A percentile compares a stretch with the other conserved stretches of the same genome.
phyloP scores from a whole-genome alignment of 2,113 vertebrate species.

The Tichodroma muraria region DNA sequence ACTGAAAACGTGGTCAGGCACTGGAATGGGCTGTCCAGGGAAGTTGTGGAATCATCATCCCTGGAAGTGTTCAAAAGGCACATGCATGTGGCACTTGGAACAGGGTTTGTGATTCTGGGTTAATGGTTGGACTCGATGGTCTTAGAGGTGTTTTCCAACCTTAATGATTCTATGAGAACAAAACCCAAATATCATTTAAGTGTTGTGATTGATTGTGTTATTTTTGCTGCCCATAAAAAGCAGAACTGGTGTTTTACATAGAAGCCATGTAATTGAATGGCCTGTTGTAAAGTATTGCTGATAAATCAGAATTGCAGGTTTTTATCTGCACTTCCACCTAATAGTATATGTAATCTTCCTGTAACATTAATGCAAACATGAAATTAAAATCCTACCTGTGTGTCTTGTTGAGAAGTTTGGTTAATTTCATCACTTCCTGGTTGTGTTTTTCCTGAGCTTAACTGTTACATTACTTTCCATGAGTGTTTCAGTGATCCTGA shows the following conservation, averaged over 20 bases:
- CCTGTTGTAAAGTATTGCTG: not conserved
- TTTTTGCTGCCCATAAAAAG: not conserved
- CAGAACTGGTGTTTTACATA: not conserved
- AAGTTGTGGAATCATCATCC: not conserved
- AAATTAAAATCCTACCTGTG: not conserved
- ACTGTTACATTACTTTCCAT: not conserved
- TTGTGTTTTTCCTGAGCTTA: not conserved
- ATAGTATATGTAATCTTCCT: not conserved
- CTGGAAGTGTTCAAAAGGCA: not conserved
- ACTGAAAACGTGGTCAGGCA: not conserved
- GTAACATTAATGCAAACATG: not conserved
- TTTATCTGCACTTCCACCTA: not conserved
- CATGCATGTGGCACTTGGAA: not conserved
- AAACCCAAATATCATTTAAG: not conserved
- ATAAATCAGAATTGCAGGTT: not conserved
- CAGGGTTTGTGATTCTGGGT: not conserved
- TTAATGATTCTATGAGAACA: not conserved
- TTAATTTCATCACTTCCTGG: not conserved
- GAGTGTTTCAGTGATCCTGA: accelerated
- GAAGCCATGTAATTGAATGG: not conserved
- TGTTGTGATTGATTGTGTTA: not conserved
- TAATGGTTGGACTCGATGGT: not conserved
- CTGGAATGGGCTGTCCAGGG: not conserved
- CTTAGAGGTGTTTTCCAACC: not conserved
- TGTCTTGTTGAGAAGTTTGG: not conserved